phyloP scores from a whole-genome alignment of 2,797 vertebrate species.

The Todus mexicanus region DNA sequence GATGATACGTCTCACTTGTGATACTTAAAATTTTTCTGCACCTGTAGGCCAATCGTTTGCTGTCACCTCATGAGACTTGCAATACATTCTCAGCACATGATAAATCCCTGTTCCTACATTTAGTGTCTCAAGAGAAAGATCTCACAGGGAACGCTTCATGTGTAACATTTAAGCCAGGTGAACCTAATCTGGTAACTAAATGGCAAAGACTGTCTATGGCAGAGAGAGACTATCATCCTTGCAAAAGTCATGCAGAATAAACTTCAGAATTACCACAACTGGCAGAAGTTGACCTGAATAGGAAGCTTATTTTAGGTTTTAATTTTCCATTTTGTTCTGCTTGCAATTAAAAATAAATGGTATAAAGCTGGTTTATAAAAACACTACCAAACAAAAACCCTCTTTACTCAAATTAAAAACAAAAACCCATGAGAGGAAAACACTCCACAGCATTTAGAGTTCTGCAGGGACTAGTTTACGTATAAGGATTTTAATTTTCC shows the following conservation, averaged over 20 bases:
- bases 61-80: not conserved
- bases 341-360: conserved; percentile 32
- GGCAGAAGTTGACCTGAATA: not conserved
- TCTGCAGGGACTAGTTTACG: conserved; percentile 39
- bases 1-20: not conserved
- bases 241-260: not conserved
- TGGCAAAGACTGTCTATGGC: not conserved
- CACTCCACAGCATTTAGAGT: conserved; percentile 39
- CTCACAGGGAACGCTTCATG: not conserved
- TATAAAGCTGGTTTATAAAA: conserved; percentile 38
- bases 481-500: conserved; percentile 44
- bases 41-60: not conserved
- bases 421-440: not conserved
- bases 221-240: not conserved
- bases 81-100: not conserved
- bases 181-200: not conserved
- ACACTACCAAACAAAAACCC: conserved; percentile 40
- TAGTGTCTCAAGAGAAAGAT: not conserved
- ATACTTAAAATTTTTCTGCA: not conserved
- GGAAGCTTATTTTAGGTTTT: conserved; percentile 31
- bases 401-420: conserved; percentile 29
- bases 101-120: not conserved
- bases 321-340: conserved; percentile 44
- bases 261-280: not conserved
- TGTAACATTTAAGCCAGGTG: not conserved